These are phyloP conservation scores for Ornithoptera priamus DNA, from an alignment of 2,888 invertebrate genomes.

Conservation along the genomic window DNA sequence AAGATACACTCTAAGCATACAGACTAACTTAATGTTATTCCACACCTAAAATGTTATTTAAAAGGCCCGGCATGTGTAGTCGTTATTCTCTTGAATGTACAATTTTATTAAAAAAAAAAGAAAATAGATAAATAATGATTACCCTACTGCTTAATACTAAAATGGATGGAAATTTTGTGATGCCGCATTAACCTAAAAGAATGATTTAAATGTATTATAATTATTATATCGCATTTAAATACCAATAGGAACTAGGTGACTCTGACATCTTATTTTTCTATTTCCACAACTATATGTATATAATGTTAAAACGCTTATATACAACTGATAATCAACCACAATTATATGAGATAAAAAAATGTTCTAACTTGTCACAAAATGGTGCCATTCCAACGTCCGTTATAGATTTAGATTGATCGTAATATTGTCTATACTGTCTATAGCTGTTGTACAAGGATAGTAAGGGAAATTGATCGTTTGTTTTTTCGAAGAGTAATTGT, in stretches of 20 bases:
- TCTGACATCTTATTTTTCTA: constrained; percentile 35
- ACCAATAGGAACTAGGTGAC: constrained; percentile 43
- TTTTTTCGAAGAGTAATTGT: too few species aligned
- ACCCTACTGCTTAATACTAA: not conserved
- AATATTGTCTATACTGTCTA: not conserved
- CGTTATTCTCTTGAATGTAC: too few species aligned
- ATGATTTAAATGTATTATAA: constrained; percentile 1
- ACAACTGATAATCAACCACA: not conserved
- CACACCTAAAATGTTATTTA: too few species aligned
- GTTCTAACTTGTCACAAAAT: not conserved
- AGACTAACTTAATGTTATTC: too few species aligned
- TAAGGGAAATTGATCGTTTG: too few species aligned
- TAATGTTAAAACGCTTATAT: not conserved
- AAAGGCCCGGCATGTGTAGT: too few species aligned
- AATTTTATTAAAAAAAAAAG: too few species aligned
- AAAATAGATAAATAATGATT: not conserved
- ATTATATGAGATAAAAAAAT: not conserved
- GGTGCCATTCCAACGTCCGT: not conserved
- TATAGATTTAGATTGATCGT: not conserved
- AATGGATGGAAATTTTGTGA: not conserved
- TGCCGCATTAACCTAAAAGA: not conserved
- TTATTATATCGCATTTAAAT: constrained; percentile 17
- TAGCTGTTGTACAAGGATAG: too few species aligned
- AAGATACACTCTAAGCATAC: too few species aligned
- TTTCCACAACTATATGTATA: not conserved